phyloP scores from a whole-genome alignment of 2,113 vertebrate genomes.

The Anoplopoma fimbria region DNA sequence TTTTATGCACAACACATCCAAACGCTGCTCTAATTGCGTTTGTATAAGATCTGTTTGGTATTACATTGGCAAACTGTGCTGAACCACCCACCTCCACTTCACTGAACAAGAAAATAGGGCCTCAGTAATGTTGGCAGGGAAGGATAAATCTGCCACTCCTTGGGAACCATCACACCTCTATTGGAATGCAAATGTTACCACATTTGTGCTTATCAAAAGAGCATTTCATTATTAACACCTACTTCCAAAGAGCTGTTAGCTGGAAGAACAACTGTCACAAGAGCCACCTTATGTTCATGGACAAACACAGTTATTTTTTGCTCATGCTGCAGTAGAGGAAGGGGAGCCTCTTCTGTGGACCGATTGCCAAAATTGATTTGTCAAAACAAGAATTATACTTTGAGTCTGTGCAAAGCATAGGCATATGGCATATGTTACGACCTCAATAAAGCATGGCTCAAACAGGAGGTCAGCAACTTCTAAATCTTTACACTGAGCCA shows the following conservation, averaged over 20 bases:
- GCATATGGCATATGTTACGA: conserved; percentile 16
- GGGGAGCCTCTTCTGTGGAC: not conserved
- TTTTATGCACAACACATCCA: conserved; percentile 64
- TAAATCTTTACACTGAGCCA: not conserved
- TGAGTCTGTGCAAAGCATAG: not conserved
- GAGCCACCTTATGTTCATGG: conserved; percentile 42
- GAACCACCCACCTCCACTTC: conserved; percentile 73
- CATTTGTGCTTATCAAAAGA: conserved; percentile 62
- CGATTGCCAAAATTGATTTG: conserved; percentile 13
- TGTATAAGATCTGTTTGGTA: conserved; percentile 68
- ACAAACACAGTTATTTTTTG: conserved; percentile 12
- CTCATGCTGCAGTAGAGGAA: conserved; percentile 3
- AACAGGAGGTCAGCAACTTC: conserved; percentile 39
- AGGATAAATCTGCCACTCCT: conserved; percentile 72
- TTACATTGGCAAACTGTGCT: conserved; percentile 70
- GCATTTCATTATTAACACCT: conserved; percentile 55
- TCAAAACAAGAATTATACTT: conserved; percentile 43
- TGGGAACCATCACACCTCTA: conserved; percentile 65
- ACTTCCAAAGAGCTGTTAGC: conserved; percentile 53
- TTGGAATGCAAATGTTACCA: conserved; percentile 58
- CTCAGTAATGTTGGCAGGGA: conserved; percentile 60
- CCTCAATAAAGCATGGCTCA: conserved; percentile 47
- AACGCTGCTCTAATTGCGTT: conserved; percentile 73
- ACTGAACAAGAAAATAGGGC: conserved; percentile 76
- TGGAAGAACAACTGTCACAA: conserved; percentile 55